Conservation (phyloP, 2,113 vertebrate genomes). For the Dasyurus viverrinus region DNA sequence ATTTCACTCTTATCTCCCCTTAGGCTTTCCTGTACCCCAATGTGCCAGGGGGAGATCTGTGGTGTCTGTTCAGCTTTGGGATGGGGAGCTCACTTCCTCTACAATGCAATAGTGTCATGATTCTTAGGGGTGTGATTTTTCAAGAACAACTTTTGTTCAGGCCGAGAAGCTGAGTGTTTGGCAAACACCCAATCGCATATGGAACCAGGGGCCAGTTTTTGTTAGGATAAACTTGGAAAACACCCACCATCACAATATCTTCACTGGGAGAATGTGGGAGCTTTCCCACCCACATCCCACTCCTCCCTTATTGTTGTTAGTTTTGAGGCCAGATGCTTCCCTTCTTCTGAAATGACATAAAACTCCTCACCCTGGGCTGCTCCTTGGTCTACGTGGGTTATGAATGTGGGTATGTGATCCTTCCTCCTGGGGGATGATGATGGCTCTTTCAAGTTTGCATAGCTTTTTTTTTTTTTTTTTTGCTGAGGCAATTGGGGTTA, state of each 20-base stretch:
- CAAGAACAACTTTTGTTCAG: background rate
- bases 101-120: background rate
- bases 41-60: background rate
- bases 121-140: background rate
- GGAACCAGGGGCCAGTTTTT: background rate
- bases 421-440: background rate
- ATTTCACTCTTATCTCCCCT: background rate
- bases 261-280: background rate
- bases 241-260: background rate
- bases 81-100: background rate
- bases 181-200: background rate
- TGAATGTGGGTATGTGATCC: background rate
- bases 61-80: background rate
- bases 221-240: background rate
- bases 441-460: background rate
- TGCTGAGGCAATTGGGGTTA: too few species aligned
- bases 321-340: background rate
- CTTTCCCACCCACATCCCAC: background rate
- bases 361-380: background rate
- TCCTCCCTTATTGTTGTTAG: background rate
- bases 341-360: background rate
- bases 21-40: background rate
- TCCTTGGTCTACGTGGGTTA: background rate
- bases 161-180: background rate
- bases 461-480: background rate